Evolutionary conservation across 2,113 vertebrate species (phyloP), one percentile per base, ranked within the genome.

Genomic region (Rhinoderma darwinii): DNA sequence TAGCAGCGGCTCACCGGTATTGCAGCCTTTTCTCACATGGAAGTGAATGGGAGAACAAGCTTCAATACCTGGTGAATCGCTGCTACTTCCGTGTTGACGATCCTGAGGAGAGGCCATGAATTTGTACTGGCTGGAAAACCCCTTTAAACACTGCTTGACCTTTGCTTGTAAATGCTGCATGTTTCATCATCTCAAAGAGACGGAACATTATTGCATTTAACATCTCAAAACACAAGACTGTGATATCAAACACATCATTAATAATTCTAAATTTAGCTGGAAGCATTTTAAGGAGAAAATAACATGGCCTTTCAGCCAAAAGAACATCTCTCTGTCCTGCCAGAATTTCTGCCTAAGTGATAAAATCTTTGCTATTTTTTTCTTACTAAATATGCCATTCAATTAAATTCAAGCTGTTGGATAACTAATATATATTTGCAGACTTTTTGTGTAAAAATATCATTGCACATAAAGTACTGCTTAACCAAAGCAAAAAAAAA

Each of bases 171-270:
- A 66, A 82, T 27, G 59, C 37, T 66, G 11, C 39, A 44, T 68
- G 61, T 83, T 83, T 70, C 41, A 50, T 68, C 27, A 83, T 70
- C n/a, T 70, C 30, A 50, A 70, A 70, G 50, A 20, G 27, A 61
- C 61, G 37, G 37, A 61, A 61, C 51, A 84, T 51, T 44, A 56
- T 41, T 75, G 10, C 70, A 61, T 75, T 75, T 37, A 56, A 17
- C 50, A 75, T 84, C 37, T 75, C 39, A 75, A 18, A 77, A 81
- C 27, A 70, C 35, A 80, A 59, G 75, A 68, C 43, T 79, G 43
- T 54, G 59, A 54, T 86, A 68, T 39, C 37, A 79, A 78, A 70
- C 84, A 86, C 61, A 86, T 86, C 84, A 86, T 86, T 86, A 80
- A 80, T 79, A 86, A 74, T 30, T 68, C 43, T 86, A 86, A 43